These are phyloP conservation scores for Criorhina ranunculi DNA, from an alignment of 2,888 invertebrate species.

Conservation along the genomic window DNA sequence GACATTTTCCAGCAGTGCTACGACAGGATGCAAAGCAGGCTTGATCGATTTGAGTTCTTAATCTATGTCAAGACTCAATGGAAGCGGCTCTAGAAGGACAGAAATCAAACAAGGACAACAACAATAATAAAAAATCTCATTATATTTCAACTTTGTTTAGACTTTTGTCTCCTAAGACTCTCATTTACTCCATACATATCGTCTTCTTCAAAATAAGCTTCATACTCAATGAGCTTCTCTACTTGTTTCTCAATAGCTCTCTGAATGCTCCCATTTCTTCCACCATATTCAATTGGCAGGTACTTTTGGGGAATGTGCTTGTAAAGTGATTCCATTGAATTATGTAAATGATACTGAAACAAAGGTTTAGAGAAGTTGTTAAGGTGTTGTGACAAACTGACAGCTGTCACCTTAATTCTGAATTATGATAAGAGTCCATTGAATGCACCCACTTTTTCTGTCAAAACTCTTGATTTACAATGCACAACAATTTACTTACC, in stretches of 20 bases:
- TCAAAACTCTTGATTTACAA: no score
- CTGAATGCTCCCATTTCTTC: constrained; percentile 39
- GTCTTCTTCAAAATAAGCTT: constrained; percentile 41
- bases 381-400: no score
- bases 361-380: background rate
- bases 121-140: background rate
- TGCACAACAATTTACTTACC: constrained; percentile 6
- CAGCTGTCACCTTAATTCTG: no score
- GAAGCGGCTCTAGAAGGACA: no score
- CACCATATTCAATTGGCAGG: constrained; percentile 46
- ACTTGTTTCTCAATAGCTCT: constrained; percentile 8
- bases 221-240: constrained; percentile 14
- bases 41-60: no score
- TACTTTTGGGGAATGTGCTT: constrained; percentile 34
- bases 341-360: constrained; percentile 34
- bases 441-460: no score
- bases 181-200: constrained; percentile 37
- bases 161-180: constrained; percentile 5
- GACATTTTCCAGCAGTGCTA: no score
- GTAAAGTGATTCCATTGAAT: constrained; percentile 41
- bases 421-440: no score
- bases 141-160: background rate
- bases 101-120: background rate
- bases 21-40: no score
- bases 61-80: no score